Evolutionary conservation across 2,888 invertebrate genomes (phyloP), one percentile per base, ranked within the genome.

Genomic region (Cheilosia variabilis): DNA sequence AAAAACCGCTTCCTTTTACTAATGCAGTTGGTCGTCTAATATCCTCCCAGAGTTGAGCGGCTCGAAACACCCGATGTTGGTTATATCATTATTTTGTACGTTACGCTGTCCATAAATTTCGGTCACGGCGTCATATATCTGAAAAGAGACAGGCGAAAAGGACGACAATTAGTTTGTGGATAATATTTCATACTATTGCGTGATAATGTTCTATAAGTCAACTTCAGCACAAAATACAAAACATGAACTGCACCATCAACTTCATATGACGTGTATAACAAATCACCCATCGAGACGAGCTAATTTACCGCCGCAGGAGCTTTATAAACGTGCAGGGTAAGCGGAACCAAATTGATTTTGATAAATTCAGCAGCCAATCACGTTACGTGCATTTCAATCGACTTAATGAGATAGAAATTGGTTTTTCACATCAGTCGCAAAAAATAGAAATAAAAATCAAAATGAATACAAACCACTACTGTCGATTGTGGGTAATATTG

Each of bases 381-480:
- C 9, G 34, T 1, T 15, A 4, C 15, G 17, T 31, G 9, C 37
- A 37, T 57, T 10, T 17, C 47, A 76, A 19, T 41, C 41, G 37
- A 81, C 52, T 72, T 55, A 55, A 75, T 69, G 19, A 65, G 52
- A 45, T 45, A 7, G 58, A 57, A 66, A 77, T 65, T 82, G 41
- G 65, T 65, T 71, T 71, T 58, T 17, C 43, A 37, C 24, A 55
- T 57, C 13, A 62, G 75, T 19, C 53, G 9, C n/a, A 19, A 34
- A 17, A 10, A 1, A 4, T n/a, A 34, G 58, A 34, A 45, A 22
- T 37, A 27, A n/a, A n/a, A n/a, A n/a, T n/a, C n/a, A 7, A 10
- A 57, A n/a, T 41, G 13, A 27, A 55, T 37, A 37, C 41, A 24
- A 22, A 15, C 24, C 15, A 50, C 17, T 19, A 47, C 27, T 66